These are phyloP conservation scores for Apodemia mormo DNA, from an alignment of 2,888 invertebrate species.

Conservation along the genomic window DNA sequence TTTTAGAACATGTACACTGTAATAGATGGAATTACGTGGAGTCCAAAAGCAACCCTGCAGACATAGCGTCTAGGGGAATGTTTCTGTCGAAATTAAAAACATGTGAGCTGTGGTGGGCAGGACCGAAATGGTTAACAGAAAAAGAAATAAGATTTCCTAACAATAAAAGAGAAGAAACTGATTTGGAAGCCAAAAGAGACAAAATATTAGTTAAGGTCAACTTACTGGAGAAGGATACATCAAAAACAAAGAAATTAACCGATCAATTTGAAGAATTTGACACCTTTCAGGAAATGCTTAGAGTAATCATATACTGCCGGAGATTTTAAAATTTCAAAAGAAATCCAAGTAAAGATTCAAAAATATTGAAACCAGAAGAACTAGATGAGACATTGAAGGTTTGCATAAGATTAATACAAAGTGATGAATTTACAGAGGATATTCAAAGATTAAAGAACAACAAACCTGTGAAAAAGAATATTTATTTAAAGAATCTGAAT, in stretches of 20 bases:
- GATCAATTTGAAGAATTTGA: background rate
- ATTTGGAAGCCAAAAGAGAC: background rate
- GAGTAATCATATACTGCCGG: background rate
- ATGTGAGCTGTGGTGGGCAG: conserved; percentile 36
- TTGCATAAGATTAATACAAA: background rate
- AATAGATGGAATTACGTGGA: conserved; percentile 35
- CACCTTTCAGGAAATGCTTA: background rate
- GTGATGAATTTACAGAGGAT: background rate
- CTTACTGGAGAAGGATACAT: background rate
- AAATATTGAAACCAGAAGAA: background rate
- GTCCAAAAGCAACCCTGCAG: conserved; percentile 37
- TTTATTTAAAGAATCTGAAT: conserved; percentile 33
- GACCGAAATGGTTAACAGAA: conserved; percentile 35
- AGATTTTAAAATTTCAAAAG: background rate
- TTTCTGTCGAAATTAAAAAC: no score
- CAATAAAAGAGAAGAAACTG: background rate
- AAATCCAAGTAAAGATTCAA: background rate
- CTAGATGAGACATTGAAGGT: background rate
- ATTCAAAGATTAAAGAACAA: conserved; percentile 21
- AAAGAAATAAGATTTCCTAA: conserved; percentile 11
- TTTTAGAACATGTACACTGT: conserved; percentile 26
- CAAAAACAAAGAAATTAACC: no score
- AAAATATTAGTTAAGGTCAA: conserved; percentile 21
- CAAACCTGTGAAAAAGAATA: conserved; percentile 20
- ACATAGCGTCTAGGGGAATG: conserved; percentile 35